Evolutionary conservation across 2,797 vertebrate genomes (phyloP), one percentile per base, ranked within the genome.

Genomic region (Pyrocephalus nanus): DNA sequence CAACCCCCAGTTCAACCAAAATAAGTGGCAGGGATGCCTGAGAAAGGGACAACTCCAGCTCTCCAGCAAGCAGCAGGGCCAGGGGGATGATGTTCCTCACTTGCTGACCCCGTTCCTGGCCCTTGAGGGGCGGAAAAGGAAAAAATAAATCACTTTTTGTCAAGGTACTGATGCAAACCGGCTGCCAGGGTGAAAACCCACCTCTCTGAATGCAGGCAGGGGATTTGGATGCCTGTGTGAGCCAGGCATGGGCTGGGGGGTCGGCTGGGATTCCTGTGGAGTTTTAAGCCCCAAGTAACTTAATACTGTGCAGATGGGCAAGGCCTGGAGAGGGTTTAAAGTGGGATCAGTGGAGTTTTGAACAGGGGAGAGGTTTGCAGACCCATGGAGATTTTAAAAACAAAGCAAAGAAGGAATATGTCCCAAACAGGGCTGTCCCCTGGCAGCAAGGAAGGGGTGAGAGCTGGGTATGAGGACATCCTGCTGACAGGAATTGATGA

Each of bases 91-190:
- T 84, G 89, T 48, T 91, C 79, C 81, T 81, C 57, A 43, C 21
- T 26, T 6, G 19, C 53, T 84, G 85, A 77, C 77, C 77, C 53
- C 4, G 0, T 53, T 60, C 6, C 3, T 29, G 67, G 82, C 67
- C 76, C 47, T 54, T 10, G 50, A 16, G 45, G 30, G 23, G 19
- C 18, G 15, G 12, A 55, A 32, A 11, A 58, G 45, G 62, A 67
- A 83, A 78, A 74, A 82, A 81, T 87, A 86, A 93, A 92, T 95
- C 87, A 87, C 26, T 75, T 48, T 54, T 53, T 25, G 5, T 3
- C 69, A 72, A 69, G 66, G 42, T 12, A 16, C 43, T 79, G 93
- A 88, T 91, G 85, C 54, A 89, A 93, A 92, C 42, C 40, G 21
- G 85, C 85, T 95, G 93, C 34, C 23, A 23, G 78, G 74, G 72